Evolutionary conservation across 2,113 vertebrate genomes (phyloP).

Genomic region (Etia nguti): DNA sequence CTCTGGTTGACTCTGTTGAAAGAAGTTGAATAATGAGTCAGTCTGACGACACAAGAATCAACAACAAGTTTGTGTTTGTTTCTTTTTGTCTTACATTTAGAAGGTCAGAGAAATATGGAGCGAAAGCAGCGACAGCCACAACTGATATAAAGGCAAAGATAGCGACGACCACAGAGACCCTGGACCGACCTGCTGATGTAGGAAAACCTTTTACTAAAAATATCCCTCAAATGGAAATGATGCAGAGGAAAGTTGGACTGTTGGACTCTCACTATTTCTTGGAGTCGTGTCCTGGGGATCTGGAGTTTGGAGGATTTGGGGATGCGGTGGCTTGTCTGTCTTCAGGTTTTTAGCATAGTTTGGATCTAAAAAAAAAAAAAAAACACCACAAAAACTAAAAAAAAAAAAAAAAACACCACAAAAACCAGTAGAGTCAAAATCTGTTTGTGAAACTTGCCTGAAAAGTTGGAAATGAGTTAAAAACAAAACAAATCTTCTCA

Average conservation of each 20-base stretch:
- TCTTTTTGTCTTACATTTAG: not conserved
- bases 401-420: fast-evolving
- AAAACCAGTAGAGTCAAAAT: fast-evolving
- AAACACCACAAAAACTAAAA: fast-evolving
- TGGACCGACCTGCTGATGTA: not conserved
- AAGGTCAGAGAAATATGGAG: not conserved
- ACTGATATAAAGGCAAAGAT: not conserved
- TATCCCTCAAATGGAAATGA: not conserved
- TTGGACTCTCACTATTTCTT: not conserved
- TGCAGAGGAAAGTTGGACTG: fast-evolving
- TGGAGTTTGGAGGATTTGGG: not conserved
- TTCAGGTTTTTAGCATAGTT: fast-evolving
- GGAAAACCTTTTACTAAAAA: fast-evolving
- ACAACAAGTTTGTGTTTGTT: not conserved
- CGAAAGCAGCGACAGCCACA: not conserved
- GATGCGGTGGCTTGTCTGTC: fast-evolving
- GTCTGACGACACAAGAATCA: not conserved
- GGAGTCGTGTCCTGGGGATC: fast-evolving
- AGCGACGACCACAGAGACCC: fast-evolving
- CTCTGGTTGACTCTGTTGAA: not conserved
- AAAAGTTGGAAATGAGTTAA: not conserved
- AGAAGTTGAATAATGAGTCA: not conserved
- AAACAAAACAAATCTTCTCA: not conserved
- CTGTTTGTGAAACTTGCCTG: not conserved
- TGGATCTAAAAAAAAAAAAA: not conserved